These are phyloP conservation scores for Drosophila lacertosa DNA, from an alignment of 1,140 invertebrate species.

Conservation along the genomic window DNA sequence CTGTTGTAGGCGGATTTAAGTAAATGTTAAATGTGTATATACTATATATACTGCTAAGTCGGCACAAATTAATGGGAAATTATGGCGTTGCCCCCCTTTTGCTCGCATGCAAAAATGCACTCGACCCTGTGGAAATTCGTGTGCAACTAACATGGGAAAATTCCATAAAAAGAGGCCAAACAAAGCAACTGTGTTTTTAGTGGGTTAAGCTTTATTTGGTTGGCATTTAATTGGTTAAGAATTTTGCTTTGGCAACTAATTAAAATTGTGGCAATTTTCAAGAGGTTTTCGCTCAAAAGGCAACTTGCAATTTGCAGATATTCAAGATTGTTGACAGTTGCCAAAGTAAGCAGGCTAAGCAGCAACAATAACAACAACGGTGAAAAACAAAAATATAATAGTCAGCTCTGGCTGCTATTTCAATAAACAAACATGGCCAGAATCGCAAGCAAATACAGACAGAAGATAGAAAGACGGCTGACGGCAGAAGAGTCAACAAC, in stretches of 20 bases:
- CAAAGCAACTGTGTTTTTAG: background rate
- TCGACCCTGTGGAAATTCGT: slow-evolving; percentile 32
- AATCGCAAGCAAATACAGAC: slow-evolving; percentile 69
- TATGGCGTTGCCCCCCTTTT: slow-evolving; percentile 41
- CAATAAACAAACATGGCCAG: slow-evolving; percentile 73
- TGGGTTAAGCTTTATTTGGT: background rate
- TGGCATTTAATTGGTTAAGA: slow-evolving; percentile 34
- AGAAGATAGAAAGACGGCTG: slow-evolving; percentile 18
- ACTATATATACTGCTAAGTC: slow-evolving; percentile 55
- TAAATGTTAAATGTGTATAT: slow-evolving; percentile 37
- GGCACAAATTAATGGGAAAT: slow-evolving; percentile 72
- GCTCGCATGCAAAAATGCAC: slow-evolving; percentile 23
- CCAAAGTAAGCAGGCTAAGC: slow-evolving; percentile 30
- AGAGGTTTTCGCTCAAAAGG: background rate
- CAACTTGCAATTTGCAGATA: background rate
- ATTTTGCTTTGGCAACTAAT: slow-evolving; percentile 39
- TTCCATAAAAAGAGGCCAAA: slow-evolving; percentile 13
- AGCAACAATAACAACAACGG: slow-evolving; percentile 23
- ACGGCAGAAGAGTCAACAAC: slow-evolving; percentile 37
- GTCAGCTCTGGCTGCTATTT: slow-evolving; percentile 54
- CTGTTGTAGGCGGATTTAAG: slow-evolving; percentile 56
- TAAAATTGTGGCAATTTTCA: slow-evolving; percentile 15
- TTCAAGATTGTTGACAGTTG: background rate
- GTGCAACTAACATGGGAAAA: slow-evolving; percentile 11
- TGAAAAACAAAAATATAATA: slow-evolving; percentile 45